A percentile compares a stretch with the other conserved stretches of the same genome.
Evolutionary conservation across 1,140 invertebrate genomes (phyloP).

Genomic region (Drosophila ogumai): DNA sequence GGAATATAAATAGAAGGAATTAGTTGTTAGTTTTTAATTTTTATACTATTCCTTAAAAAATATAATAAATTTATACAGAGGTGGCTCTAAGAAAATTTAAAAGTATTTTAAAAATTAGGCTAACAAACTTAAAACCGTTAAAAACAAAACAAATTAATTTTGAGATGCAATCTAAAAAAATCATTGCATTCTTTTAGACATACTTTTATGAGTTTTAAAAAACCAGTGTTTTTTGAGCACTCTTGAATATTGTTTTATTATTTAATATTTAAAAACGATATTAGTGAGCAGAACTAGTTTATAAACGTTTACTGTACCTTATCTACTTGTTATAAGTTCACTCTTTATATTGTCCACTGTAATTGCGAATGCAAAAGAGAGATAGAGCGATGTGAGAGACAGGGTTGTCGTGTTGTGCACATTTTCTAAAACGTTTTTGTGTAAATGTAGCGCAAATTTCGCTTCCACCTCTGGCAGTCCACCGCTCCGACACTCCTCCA

Average conservation of each 20-base stretch:
- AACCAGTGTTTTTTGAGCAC: too few relatives aligned
- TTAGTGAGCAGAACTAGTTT: neutral
- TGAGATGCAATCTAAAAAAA: too few relatives aligned
- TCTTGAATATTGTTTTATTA: too few relatives aligned
- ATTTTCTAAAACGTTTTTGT: constrained; percentile 82
- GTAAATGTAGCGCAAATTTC: constrained; percentile 78
- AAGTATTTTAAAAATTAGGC: too few relatives aligned
- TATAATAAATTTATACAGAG: neutral
- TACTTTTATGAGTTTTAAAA: too few relatives aligned
- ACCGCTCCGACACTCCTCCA: neutral
- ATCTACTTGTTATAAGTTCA: neutral
- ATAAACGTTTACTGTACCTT: neutral
- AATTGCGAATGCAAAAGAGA: constrained; percentile 41
- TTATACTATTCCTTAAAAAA: neutral
- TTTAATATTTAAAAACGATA: neutral
- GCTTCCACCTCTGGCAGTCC: neutral
- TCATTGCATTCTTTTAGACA: too few relatives aligned
- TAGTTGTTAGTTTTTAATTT: neutral
- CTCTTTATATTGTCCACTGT: constrained; percentile 13
- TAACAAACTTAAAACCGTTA: too few relatives aligned
- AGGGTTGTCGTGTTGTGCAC: constrained; percentile 63
- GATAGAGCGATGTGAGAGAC: neutral
- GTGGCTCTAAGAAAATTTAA: too few relatives aligned
- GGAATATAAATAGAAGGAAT: neutral
- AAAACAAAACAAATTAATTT: too few relatives aligned